Conservation (phyloP, 2,797 vertebrate species). For the Pampus argenteus region DNA sequence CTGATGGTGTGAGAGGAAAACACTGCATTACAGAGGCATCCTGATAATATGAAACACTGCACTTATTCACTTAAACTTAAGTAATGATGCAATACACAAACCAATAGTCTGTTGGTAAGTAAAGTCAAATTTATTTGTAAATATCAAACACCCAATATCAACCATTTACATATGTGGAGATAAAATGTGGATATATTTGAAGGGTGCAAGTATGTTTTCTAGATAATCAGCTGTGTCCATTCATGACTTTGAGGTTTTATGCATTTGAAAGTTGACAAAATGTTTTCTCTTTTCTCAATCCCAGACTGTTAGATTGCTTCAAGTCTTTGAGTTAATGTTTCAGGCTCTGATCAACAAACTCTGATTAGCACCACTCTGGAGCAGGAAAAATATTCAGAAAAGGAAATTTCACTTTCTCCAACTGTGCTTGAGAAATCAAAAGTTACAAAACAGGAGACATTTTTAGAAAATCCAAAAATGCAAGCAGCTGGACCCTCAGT, state of each 20-base stretch:
- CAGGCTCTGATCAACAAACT: background rate
- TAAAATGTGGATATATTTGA: too few relatives aligned
- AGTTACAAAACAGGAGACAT: too few relatives aligned
- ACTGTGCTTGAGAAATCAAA: too few relatives aligned
- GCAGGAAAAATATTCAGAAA: background rate
- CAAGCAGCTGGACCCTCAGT: too few relatives aligned
- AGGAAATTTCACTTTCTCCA: background rate
- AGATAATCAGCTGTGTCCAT: background rate
- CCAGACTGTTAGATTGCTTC: too few relatives aligned
- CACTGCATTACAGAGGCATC: constrained; percentile 15
- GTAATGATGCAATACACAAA: background rate
- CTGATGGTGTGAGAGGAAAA: constrained; percentile 73
- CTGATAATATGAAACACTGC: background rate
- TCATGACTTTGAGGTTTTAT: background rate
- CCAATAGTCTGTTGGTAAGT: background rate
- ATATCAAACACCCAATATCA: too few relatives aligned
- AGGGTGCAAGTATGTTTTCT: background rate
- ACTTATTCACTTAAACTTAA: background rate
- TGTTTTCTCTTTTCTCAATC: background rate
- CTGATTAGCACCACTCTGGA: background rate
- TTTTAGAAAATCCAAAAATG: too few relatives aligned
- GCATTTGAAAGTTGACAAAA: background rate
- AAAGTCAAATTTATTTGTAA: too few relatives aligned
- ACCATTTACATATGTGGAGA: too few relatives aligned
- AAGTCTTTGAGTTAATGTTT: background rate